Percentiles rank a stretch among this genome's conserved stretches.
phyloP scores from a whole-genome alignment of 2,797 vertebrate genomes.

The Enteromius anoplus region DNA sequence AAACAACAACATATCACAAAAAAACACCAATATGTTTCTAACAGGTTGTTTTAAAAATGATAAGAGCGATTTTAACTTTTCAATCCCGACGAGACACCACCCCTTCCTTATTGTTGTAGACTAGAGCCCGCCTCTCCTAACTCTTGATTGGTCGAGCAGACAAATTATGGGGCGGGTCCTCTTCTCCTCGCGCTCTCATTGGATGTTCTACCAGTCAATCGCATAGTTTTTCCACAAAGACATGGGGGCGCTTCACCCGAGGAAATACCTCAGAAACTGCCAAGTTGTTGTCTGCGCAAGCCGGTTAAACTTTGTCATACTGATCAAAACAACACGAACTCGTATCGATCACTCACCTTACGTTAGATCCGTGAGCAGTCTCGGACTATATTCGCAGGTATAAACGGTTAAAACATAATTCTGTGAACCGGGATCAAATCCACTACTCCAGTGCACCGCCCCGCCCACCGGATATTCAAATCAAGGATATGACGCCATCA shows the following conservation, averaged over 20 bases:
- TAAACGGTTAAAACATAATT: conserved; percentile 21
- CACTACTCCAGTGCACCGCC: conserved; percentile 34
- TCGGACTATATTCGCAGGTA: neutral
- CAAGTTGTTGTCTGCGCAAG: neutral
- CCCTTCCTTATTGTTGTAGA: conserved; percentile 47
- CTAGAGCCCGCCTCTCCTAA: conserved; percentile 3
- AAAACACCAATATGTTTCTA: neutral
- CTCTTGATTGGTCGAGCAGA: conserved; percentile 49
- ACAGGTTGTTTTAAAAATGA: neutral
- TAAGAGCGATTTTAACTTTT: neutral
- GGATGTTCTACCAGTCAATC: conserved; percentile 42
- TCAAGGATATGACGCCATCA: conserved; percentile 50
- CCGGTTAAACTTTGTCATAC: neutral
- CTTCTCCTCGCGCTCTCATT: neutral
- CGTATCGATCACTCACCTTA: neutral
- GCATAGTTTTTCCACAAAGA: conserved; percentile 51
- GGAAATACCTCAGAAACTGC: neutral
- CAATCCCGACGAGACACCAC: conserved; percentile 1
- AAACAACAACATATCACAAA: neutral
- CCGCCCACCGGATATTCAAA: conserved; percentile 43
- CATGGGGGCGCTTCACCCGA: neutral
- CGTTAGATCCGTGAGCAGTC: neutral
- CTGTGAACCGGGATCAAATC: conserved; percentile 23
- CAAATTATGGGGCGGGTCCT: neutral
- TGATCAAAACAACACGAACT: neutral